phyloP scores from a whole-genome alignment of 2,888 invertebrate genomes.

The Ormyrus thymus region DNA sequence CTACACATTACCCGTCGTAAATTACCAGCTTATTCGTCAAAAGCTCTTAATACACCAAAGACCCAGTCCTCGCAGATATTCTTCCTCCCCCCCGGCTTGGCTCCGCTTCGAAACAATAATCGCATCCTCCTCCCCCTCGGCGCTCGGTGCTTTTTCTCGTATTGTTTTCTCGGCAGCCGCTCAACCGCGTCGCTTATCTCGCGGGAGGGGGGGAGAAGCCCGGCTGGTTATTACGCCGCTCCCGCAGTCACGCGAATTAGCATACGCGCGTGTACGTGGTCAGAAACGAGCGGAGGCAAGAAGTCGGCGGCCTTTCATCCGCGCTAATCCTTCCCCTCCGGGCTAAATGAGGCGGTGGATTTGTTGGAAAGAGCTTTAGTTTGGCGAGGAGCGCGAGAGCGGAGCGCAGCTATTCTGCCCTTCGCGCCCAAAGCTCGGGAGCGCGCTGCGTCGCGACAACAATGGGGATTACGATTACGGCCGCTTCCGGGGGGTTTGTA shows the following conservation, averaged over 20 bases:
- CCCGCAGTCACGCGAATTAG: slow-evolving; percentile 63
- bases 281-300: slow-evolving; percentile 70
- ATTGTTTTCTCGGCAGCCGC: slow-evolving; percentile 20
- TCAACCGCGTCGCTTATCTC: slow-evolving; percentile 31
- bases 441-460: slow-evolving; percentile 31
- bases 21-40: background rate
- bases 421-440: slow-evolving; percentile 9
- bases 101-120: no score
- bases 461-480: slow-evolving; percentile 54
- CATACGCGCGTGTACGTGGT: slow-evolving; percentile 70
- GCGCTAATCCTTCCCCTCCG: slow-evolving; percentile 68
- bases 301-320: slow-evolving; percentile 67
- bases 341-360: slow-evolving; percentile 74
- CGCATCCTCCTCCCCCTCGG: no score
- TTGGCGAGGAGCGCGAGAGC: slow-evolving; percentile 53
- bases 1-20: background rate
- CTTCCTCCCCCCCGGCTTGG: no score
- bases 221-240: slow-evolving; percentile 59
- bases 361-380: slow-evolving; percentile 74
- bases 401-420: background rate
- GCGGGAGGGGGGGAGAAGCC: background rate
- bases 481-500: background rate
- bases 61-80: background rate
- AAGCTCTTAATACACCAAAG: background rate
- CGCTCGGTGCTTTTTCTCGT: slow-evolving; percentile 20